These are phyloP conservation scores for Serripes groenlandicus DNA, from an alignment of 2,888 invertebrate species.

Conservation along the genomic window DNA sequence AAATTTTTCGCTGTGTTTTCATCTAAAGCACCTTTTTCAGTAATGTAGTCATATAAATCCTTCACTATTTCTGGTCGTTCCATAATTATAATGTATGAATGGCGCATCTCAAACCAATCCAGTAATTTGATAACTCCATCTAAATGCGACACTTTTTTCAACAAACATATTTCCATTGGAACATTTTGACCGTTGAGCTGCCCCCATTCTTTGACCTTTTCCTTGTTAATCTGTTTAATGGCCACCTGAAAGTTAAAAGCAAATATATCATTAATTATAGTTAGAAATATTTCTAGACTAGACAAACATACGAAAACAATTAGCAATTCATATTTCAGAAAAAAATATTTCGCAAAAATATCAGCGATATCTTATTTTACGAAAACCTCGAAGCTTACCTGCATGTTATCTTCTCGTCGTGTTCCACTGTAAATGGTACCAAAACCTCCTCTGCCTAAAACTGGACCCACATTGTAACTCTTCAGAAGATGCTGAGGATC, in stretches of 20 bases:
- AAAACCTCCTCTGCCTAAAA: slow-evolving; percentile 88
- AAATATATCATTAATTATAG: no score
- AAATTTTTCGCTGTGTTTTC: slow-evolving; percentile 88
- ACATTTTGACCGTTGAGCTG: slow-evolving; percentile 88
- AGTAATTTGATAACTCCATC: slow-evolving; percentile 88
- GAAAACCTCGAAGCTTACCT: no score
- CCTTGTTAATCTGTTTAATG: slow-evolving; percentile 88
- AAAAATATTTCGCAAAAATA: no score
- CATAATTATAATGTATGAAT: slow-evolving; percentile 89
- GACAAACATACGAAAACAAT: no score
- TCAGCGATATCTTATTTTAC: no score
- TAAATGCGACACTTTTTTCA: slow-evolving; percentile 87
- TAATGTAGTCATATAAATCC: slow-evolving; percentile 90
- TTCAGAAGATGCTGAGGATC: slow-evolving; percentile 77
- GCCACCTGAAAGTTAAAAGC: slow-evolving; percentile 87
- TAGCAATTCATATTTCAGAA: no score
- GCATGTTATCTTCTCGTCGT: slow-evolving; percentile 87
- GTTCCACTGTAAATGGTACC: slow-evolving; percentile 88
- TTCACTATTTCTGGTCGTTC: slow-evolving; percentile 88
- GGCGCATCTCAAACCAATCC: slow-evolving; percentile 88
- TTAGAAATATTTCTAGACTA: no score
- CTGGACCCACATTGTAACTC: slow-evolving; percentile 79
- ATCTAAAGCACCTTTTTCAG: slow-evolving; percentile 88
- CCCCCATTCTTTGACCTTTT: slow-evolving; percentile 88
- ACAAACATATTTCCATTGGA: slow-evolving; percentile 88